Evolutionary conservation across 2,113 vertebrate species (phyloP), one percentile per base, ranked within the genome.

Genomic region (Albula glossodonta): DNA sequence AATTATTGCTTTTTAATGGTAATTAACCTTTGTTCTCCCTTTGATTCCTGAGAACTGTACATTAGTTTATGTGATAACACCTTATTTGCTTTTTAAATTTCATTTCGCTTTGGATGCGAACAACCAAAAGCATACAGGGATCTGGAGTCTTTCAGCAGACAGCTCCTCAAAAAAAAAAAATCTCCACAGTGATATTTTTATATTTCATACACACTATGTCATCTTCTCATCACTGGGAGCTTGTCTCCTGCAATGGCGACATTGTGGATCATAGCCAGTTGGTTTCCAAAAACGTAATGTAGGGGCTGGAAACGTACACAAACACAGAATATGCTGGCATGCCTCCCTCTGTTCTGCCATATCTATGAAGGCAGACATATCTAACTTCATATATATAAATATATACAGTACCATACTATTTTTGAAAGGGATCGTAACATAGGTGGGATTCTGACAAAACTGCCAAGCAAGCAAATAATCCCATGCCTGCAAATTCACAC

Each of bases 291-390:
- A 77, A 19, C 66, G 31, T 41, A n/a, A 48, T 31, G 22, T 19
- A 48, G 48, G 49, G 56, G 57, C 25, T 70, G 84, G 78, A 85
- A 85, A 85, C 57, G 81, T 78, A 86, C 79, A 86, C 57, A 66
- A 41, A 81, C 84, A 80, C 83, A 8, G 11, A 74, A 74, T n/a
- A 74, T 31, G 70, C 9, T 74, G 70, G 22, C 70, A 31, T 11
- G n/a, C 8, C 22, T 74, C 70, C 10, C 70, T 25, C 66, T 74
- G 70, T 19, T 3, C 70, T 74, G 31, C 31, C n/a, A 74, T n/a
- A 9, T 22, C 22, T 74, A 31, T 31, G 70, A 31, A 8, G 70
- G 31, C 31, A 74, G 60, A 66, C 60, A 66, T 66, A 66, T 15
- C 11, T 12, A 3, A 15, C 11, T 60, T 19, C 22, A 66, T 19